Evolutionary conservation across 2,888 invertebrate species (phyloP).

Genomic region (Cerastoderma edule): DNA sequence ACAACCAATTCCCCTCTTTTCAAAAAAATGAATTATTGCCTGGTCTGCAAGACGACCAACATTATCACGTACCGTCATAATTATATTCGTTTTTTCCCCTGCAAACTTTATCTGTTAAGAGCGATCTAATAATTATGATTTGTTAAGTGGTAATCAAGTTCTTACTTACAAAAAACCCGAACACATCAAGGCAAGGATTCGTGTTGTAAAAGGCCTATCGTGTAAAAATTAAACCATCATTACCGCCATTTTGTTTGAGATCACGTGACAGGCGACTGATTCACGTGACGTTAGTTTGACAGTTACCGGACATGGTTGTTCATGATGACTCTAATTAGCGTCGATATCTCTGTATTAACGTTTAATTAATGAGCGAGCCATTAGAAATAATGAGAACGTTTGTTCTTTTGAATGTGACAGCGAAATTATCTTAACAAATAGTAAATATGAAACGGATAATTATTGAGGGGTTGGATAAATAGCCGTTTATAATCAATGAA

Average conservation of each 20-base stretch:
- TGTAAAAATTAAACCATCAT: constrained; percentile 1
- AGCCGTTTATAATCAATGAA: no score
- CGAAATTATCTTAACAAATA: not conserved
- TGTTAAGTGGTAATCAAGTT: no score
- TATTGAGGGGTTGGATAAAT: no score
- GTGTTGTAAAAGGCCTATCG: constrained; percentile 12
- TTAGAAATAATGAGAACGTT: not conserved
- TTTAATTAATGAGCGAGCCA: not conserved
- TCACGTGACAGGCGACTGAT: not conserved
- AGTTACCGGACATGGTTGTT: not conserved
- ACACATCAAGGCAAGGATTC: no score
- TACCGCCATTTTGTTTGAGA: not conserved
- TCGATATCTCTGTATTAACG: constrained; percentile 10
- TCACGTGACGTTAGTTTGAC: constrained; percentile 15
- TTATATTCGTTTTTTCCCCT: no score
- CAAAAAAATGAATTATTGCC: no score
- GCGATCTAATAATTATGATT: no score
- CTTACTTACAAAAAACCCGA: no score
- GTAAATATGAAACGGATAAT: not conserved
- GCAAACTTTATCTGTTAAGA: no score
- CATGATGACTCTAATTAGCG: constrained; percentile 19
- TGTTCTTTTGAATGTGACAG: not conserved
- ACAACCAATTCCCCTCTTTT: no score
- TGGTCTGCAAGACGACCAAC: not conserved
- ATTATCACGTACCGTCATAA: not conserved